Conservation (phyloP, 1,140 invertebrate genomes). For the Palaemon carinicauda region DNA sequence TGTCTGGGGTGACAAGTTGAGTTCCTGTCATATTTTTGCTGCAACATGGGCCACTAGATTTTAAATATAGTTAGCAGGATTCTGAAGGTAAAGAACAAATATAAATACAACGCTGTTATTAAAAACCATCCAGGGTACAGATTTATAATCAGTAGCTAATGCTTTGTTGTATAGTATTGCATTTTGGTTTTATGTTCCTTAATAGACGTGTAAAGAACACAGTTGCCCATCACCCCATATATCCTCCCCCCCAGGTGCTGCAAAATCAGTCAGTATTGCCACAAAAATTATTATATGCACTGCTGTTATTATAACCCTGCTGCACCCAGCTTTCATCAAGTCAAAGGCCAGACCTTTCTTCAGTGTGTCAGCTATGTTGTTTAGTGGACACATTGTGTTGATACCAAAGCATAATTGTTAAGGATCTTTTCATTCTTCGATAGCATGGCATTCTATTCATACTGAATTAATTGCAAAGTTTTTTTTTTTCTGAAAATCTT, state of each 20-base stretch:
- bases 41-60: too few species aligned
- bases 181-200: too few species aligned
- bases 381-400: conserved; percentile 25
- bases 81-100: too few species aligned
- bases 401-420: conserved; percentile 45
- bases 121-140: too few species aligned
- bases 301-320: not conserved
- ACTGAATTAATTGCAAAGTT: not conserved
- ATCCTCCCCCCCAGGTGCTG: not conserved
- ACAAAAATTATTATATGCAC: not conserved
- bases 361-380: not conserved
- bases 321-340: conserved; percentile 1
- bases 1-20: too few species aligned
- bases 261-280: not conserved
- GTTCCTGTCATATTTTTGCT: too few species aligned
- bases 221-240: too few species aligned
- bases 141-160: too few species aligned
- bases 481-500: not conserved
- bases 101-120: too few species aligned
- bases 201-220: too few species aligned
- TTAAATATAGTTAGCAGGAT: too few species aligned
- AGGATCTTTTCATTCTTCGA: not conserved
- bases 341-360: conserved; percentile 15
- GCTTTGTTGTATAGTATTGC: too few species aligned
- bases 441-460: not conserved